Evolutionary conservation across 2,113 vertebrate species (phyloP).

Genomic region (Phainopepla nitens): DNA sequence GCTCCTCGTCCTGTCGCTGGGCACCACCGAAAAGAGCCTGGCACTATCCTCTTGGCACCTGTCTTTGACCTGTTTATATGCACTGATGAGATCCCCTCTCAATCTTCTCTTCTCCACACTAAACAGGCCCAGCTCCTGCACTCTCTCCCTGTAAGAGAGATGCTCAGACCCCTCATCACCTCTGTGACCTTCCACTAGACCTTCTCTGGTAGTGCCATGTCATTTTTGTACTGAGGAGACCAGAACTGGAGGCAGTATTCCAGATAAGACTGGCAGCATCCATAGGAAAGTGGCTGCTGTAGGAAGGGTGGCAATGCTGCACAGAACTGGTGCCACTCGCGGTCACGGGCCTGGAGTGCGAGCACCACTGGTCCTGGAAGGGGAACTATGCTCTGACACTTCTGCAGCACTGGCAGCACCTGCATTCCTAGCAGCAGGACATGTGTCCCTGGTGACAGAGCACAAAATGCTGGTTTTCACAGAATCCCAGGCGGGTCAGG

Average conservation of each 20-base stretch:
- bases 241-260: not conserved
- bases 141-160: not conserved
- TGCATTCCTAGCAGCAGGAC: rapidly evolving
- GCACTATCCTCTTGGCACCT: not conserved
- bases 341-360: not conserved
- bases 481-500: not conserved
- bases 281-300: not conserved
- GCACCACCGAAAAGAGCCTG: not conserved
- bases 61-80: not conserved
- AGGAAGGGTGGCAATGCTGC: not conserved
- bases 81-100: not conserved
- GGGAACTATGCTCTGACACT: not conserved
- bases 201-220: not conserved
- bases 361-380: not conserved
- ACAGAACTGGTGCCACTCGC: not conserved
- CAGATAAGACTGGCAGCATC: not conserved
- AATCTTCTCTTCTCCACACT: not conserved
- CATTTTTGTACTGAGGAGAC: not conserved
- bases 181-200: too few species aligned
- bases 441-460: rapidly evolving
- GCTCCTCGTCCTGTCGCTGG: not conserved
- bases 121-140: not conserved
- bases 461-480: not conserved
- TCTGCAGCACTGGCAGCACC: not conserved
- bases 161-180: not conserved